Evolutionary conservation across 2,797 vertebrate genomes (phyloP), one percentile per base, ranked within the genome.

Genomic region (Sibirionetta formosa): DNA sequence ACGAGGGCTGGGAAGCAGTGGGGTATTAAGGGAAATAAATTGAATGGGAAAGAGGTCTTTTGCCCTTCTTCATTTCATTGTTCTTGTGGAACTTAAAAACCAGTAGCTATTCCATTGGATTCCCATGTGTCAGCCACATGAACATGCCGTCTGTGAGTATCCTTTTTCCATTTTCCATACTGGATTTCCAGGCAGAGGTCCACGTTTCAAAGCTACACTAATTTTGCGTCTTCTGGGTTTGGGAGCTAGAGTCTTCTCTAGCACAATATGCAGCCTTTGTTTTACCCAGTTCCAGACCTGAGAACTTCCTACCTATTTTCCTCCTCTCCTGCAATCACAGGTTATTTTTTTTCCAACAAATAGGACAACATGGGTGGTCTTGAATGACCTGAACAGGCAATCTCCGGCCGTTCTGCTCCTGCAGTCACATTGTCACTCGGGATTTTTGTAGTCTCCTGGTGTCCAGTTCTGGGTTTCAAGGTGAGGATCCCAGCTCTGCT

Each of bases 91-190:
- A 73, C 60, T 70, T 73, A 56, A 84, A 90, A 88, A 79, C 1
- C 77, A 77, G 95, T 91, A 95, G 91, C 66, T 90, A 16, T 86
- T 86, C 54, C 6, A 3, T 94, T 93, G 79, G 70, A 46, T 79
- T 94, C 91, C 91, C 86, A 54, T 94, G 64, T 90, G 95, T 73
- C 73, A 36, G 56, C 95, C 91, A 93, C 63, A 88, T 90, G 94
- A 95, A 73, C 0, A 0, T 63, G 63, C 85, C 2, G 20, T 83
- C 90, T 94, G 80, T 91, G 61, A 60, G 6, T 77, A 82, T 50
- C 54, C 73, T 82, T 79, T 88, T 86, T 48, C 70, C 70, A 60
- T 76, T 91, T 84, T 31, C 56, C 0, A 2, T 73, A 46, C 53
- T 94, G 64, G 22, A 80, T 94, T 94, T 94, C 64, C 31, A 65